A percentile compares a stretch with the other conserved stretches of the same genome.
phyloP scores from a whole-genome alignment of 37 sponge, comb jelly and placozoan genomes.

The Chondrilla cf. caribensis region DNA sequence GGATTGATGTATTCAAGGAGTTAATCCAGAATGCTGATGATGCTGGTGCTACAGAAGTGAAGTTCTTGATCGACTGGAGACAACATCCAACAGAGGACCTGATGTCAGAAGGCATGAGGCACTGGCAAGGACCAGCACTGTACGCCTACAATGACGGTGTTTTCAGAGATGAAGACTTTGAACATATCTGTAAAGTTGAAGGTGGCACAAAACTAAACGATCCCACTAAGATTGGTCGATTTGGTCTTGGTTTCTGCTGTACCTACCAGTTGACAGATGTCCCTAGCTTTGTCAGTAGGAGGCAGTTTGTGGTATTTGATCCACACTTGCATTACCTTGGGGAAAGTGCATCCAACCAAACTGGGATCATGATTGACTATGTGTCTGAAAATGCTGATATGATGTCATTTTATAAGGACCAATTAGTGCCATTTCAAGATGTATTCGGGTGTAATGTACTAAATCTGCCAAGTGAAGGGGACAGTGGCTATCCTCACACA shows the following conservation, averaged over 20 bases:
- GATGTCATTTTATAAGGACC: conserved; percentile 41
- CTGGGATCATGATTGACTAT: conserved; percentile 60
- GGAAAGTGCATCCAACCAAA: conserved; percentile 22
- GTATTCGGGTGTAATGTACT: conserved; percentile 69
- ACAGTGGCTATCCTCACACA: conserved; percentile 31
- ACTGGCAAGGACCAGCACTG: conserved; percentile 88
- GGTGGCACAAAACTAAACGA: conserved; percentile 64
- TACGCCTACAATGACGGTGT: conserved; percentile 64
- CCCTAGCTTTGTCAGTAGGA: conserved; percentile 78
- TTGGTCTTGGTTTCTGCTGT: conserved; percentile 83
- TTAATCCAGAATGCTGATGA: conserved; percentile 92
- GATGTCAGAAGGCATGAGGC: conserved; percentile 43
- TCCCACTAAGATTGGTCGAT: conserved; percentile 75
- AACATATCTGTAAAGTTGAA: conserved; percentile 68
- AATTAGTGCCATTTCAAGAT: conserved; percentile 61
- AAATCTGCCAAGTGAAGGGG: not conserved
- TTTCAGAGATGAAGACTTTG: conserved; percentile 71
- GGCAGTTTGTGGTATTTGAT: conserved; percentile 72
- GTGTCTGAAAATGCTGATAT: not conserved
- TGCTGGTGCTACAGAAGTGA: conserved; percentile 73
- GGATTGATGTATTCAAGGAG: conserved; percentile 82
- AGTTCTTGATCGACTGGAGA: conserved; percentile 79
- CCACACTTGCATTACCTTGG: conserved; percentile 72
- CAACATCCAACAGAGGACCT: conserved; percentile 34
- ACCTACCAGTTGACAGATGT: conserved; percentile 78